Conservation (phyloP, 2,888 invertebrate species). For the Hemithea aestivaria region DNA sequence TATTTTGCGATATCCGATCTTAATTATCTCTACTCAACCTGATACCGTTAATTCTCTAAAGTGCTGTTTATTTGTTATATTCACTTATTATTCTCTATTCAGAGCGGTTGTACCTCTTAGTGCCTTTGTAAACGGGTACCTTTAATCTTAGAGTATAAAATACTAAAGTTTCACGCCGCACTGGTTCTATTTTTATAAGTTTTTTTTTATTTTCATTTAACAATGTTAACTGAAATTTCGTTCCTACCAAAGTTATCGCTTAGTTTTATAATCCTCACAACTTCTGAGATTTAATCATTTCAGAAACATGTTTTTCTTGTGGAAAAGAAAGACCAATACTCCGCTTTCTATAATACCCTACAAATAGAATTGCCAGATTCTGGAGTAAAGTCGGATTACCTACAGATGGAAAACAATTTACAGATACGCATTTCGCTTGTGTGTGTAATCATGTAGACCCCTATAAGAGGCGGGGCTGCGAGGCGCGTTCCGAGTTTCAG, state of each 20-base stretch:
- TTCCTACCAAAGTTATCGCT: no score
- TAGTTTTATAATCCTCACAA: no score
- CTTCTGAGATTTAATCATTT: no score
- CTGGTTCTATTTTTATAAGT: no score
- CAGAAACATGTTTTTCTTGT: no score
- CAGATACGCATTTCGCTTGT: constrained; percentile 16
- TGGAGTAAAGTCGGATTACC: constrained; percentile 15
- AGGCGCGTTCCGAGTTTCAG: constrained; percentile 26
- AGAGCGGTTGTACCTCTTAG: no score
- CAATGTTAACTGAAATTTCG: no score
- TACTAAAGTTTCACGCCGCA: no score
- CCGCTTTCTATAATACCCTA: constrained; percentile 9
- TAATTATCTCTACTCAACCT: constrained; percentile 15
- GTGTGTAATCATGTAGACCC: constrained; percentile 18
- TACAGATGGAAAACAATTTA: constrained; percentile 20
- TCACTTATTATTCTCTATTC: background rate
- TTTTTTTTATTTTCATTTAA: no score
- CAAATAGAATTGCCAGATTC: constrained; percentile 14
- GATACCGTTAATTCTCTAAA: constrained; percentile 15
- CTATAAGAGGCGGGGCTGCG: constrained; percentile 20
- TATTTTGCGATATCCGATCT: constrained; percentile 18
- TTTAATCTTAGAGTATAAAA: no score
- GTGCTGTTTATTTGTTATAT: constrained; percentile 10
- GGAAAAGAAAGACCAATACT: constrained; percentile 13
- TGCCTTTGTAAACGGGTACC: no score